phyloP scores from a whole-genome alignment of 2,888 invertebrate species.

The Thelaira solivaga region DNA sequence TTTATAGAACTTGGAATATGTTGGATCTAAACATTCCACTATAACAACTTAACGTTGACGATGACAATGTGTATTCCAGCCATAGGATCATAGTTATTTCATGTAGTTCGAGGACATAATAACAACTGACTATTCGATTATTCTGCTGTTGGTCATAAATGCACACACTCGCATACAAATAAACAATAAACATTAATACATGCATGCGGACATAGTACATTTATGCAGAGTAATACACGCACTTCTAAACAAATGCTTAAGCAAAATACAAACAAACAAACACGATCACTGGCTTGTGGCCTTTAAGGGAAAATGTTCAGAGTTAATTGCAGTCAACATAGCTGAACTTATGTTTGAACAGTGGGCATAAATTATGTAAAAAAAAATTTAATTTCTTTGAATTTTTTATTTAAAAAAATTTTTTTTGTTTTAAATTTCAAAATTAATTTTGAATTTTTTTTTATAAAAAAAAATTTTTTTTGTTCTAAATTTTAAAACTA shows the following conservation, averaged over 20 bases:
- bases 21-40: conserved; percentile 57
- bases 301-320: conserved; percentile 62
- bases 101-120: conserved; percentile 46
- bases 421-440: background rate
- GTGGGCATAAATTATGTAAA: background rate
- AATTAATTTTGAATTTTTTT: too few relatives aligned
- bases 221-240: conserved; percentile 12
- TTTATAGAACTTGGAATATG: conserved; percentile 53
- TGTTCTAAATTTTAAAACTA: too few relatives aligned
- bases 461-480: too few relatives aligned
- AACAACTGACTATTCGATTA: conserved; percentile 18
- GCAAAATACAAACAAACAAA: conserved; percentile 24
- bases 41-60: conserved; percentile 53
- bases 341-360: conserved; percentile 29
- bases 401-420: background rate
- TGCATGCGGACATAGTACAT: too few relatives aligned
- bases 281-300: conserved; percentile 59
- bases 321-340: conserved; percentile 61
- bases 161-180: background rate
- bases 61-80: conserved; percentile 29
- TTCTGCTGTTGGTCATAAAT: conserved; percentile 24
- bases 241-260: conserved; percentile 6
- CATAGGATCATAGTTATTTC: conserved; percentile 49
- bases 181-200: too few relatives aligned
- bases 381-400: background rate